These are phyloP conservation scores for Kryphioiulus occultus DNA, from an alignment of 2,888 invertebrate genomes.

Conservation along the genomic window DNA sequence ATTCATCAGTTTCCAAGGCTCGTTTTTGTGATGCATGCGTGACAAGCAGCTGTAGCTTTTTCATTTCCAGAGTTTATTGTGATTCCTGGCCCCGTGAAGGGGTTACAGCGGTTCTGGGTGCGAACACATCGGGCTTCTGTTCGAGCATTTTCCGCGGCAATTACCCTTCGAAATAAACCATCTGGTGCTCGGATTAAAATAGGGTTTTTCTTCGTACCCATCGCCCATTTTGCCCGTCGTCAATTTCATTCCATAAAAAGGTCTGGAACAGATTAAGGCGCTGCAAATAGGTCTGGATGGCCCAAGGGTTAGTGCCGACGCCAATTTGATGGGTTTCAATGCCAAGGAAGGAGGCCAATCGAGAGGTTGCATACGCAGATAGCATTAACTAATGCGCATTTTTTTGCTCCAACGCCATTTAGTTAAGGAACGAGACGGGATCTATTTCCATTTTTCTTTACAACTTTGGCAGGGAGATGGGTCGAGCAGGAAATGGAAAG, in stretches of 20 bases:
- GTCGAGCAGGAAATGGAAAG: background rate
- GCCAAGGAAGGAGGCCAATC: background rate
- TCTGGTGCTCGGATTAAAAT: background rate
- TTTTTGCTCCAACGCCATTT: background rate
- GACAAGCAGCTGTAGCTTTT: background rate
- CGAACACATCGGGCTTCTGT: background rate
- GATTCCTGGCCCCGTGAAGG: background rate
- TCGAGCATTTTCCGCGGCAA: background rate
- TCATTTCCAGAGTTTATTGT: background rate
- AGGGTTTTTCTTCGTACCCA: background rate
- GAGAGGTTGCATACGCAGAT: background rate
- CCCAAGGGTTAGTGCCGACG: background rate
- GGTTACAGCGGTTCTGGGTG: background rate
- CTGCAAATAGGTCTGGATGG: background rate
- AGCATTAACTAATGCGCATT: background rate
- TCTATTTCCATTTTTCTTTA: background rate
- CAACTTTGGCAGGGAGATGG: background rate
- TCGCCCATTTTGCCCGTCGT: background rate
- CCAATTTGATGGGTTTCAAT: background rate
- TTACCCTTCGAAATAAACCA: background rate
- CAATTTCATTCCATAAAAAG: background rate
- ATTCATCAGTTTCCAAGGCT: background rate
- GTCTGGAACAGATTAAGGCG: background rate
- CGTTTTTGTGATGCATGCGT: background rate
- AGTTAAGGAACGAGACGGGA: background rate